Base-by-base conservation (phyloP, 2,888 invertebrate species). In the Acleris sparsana region DNA sequence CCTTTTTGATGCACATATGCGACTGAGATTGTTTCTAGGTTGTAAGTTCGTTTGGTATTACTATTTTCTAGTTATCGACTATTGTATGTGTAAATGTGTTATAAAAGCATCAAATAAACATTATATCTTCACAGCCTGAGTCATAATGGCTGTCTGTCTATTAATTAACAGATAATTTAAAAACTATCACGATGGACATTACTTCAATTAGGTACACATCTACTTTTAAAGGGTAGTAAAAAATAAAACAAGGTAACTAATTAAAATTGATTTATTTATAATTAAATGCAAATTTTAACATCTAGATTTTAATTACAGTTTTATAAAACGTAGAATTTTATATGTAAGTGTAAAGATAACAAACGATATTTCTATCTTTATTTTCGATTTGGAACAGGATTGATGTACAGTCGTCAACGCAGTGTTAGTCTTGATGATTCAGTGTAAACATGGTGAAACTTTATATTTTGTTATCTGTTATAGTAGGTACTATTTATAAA, bases 271-370 rank as follows among this genome's bases (percentile, higher is more conserved):
- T 66, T 66, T 66, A 66, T 66, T 66, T 22, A 44, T 17, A 55
- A 51, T 65, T 65, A 66, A 66, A 66, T 62, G 61, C 66, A 66
- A 57, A 62, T 60, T 60, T 52, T 61, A 22, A 62, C 25, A 62
- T 46, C 62, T 57, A 62, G 22, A 62, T 62, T 57, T 51, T 22
- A 61, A 52, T 62, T 62, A 61, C 66, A 51, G 59, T 56, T 55
- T 29, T 52, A 65, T 55, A 65, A 46, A 53, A 62, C 52, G 22
- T 44, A 53, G 17, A 53, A 33, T 17, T 49, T 55, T 60, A 11
- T 11, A n/a, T 29, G 33, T 43, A 13, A 25, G 52, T 46, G 5
- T 9, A 29, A 52, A 25, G 53, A 49, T 55, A 64, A 64, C 60
- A 55, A 44, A 60, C 51, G 60, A 5, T 29, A 53, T 33, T 39